Evolutionary conservation across 2,113 vertebrate genomes (phyloP).

Genomic region (Aegithalos caudatus): DNA sequence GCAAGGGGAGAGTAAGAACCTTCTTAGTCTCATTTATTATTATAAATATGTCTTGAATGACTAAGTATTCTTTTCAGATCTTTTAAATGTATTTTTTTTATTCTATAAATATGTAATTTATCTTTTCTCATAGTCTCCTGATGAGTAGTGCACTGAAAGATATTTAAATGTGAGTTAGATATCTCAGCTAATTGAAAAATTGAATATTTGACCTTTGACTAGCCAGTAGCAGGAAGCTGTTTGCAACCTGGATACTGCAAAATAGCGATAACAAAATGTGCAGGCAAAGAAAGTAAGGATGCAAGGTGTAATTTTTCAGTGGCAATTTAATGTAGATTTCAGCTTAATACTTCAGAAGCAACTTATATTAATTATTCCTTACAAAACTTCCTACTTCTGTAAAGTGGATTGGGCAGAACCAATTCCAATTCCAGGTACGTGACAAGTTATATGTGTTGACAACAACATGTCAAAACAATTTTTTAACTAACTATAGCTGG

Average conservation of each 20-base stretch:
- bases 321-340: not conserved
- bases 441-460: fast-evolving
- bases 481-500: not conserved
- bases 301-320: not conserved
- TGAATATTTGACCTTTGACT: not conserved
- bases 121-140: not conserved
- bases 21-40: not conserved
- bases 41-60: not conserved
- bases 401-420: not conserved
- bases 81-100: not conserved
- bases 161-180: not conserved
- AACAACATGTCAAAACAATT: not conserved
- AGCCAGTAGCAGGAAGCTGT: not conserved
- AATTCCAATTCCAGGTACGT: not conserved
- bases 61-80: not conserved
- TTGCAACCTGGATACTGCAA: not conserved
- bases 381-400: not conserved
- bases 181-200: not conserved
- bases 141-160: not conserved
- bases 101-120: not conserved
- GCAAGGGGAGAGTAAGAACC: not conserved
- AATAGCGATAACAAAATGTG: not conserved
- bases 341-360: not conserved
- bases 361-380: not conserved
- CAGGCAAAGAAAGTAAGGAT: not conserved